Conservation (phyloP, 2,888 invertebrate species). For the Ceriagrion tenellum region DNA sequence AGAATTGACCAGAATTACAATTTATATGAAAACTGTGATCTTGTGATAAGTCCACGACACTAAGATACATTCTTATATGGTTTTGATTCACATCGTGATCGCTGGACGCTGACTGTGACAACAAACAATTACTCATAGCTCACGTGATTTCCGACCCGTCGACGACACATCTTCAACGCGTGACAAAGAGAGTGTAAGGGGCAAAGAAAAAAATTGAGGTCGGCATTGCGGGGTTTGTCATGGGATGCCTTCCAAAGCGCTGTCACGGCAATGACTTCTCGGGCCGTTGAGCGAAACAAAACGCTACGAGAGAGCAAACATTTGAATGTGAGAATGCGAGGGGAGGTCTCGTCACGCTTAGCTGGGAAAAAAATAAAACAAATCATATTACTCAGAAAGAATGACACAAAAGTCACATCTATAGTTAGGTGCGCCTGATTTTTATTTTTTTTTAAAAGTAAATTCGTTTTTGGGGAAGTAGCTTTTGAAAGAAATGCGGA, state of each 20-base stretch:
- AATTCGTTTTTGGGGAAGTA: background rate
- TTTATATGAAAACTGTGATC: too few relatives aligned
- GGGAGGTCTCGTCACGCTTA: background rate
- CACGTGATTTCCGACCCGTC: background rate
- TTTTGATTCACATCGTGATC: background rate
- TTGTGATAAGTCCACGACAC: too few relatives aligned
- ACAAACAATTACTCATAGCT: background rate
- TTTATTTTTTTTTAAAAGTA: background rate
- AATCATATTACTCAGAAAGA: background rate
- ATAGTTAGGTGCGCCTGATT: background rate
- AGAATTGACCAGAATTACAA: too few relatives aligned
- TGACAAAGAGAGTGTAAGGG: background rate
- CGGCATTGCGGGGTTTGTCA: background rate
- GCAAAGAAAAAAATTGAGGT: background rate
- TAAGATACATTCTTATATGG: too few relatives aligned
- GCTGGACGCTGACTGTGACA: background rate
- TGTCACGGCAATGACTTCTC: slow-evolving; percentile 55
- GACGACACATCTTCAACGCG: background rate
- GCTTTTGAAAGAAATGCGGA: background rate
- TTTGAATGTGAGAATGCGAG: background rate
- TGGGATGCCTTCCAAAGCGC: slow-evolving; percentile 5
- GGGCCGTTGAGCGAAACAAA: slow-evolving; percentile 51
- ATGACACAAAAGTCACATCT: background rate
- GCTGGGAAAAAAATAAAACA: background rate
- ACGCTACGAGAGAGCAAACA: slow-evolving; percentile 31